phyloP scores from a whole-genome alignment of 2,888 invertebrate genomes.

The Tortricodes alternella region DNA sequence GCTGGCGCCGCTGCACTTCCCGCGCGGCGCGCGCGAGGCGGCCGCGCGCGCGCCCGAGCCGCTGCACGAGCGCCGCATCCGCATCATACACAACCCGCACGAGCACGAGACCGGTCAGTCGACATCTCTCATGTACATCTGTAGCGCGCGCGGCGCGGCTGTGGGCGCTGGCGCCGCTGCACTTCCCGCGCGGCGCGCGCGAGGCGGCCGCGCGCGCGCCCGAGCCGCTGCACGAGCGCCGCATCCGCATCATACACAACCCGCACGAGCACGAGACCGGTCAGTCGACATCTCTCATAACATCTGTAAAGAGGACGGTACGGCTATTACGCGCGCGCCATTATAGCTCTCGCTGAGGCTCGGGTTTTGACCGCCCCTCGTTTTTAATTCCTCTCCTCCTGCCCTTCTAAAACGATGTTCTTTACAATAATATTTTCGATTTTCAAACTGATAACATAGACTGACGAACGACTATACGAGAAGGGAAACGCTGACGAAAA shows the following conservation, averaged over 20 bases:
- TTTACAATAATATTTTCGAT: too few species aligned
- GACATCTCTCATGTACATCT: too few species aligned
- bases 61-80: slow-evolving; percentile 91
- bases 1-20: slow-evolving; percentile 94
- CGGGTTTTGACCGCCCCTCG: too few species aligned
- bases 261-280: slow-evolving; percentile 82
- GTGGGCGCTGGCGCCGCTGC: slow-evolving; percentile 90
- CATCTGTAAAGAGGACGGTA: too few species aligned
- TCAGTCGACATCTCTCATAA: too few species aligned
- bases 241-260: slow-evolving; percentile 96
- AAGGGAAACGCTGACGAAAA: too few species aligned
- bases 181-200: slow-evolving; percentile 91
- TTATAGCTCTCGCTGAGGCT: too few species aligned
- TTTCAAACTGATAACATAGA: too few species aligned
- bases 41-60: slow-evolving; percentile 86
- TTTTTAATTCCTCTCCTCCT: too few species aligned
- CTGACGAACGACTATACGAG: too few species aligned
- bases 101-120: slow-evolving; percentile 39
- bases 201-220: slow-evolving; percentile 90
- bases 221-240: slow-evolving; percentile 88
- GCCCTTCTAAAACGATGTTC: too few species aligned
- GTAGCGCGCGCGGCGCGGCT: slow-evolving; percentile 74
- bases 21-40: slow-evolving; percentile 90
- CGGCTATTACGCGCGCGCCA: too few species aligned
- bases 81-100: slow-evolving; percentile 96